phyloP scores from a whole-genome alignment of 2,797 vertebrate genomes.

The Champsocephalus gunnari region DNA sequence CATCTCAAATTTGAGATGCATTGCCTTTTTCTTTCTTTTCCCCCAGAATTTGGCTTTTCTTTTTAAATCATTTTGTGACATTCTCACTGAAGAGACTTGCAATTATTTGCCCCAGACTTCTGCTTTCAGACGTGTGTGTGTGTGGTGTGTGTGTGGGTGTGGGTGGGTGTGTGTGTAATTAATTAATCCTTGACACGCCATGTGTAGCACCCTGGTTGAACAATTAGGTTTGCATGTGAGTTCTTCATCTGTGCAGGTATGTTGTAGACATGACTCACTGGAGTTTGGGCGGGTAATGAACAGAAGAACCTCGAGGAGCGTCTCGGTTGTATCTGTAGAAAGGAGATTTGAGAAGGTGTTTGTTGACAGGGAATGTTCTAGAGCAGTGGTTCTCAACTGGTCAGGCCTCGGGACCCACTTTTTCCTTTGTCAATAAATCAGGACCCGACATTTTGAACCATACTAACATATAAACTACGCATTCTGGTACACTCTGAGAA shows the following conservation, averaged over 20 bases:
- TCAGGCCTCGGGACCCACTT: too few species aligned
- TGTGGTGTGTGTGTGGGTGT: neutral
- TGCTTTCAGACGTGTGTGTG: neutral
- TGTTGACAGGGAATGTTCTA: conserved; percentile 53
- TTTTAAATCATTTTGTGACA: too few species aligned
- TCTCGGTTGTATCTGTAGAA: conserved; percentile 51
- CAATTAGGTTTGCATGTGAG: conserved; percentile 25
- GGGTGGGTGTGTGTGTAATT: neutral
- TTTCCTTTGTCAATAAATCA: too few species aligned
- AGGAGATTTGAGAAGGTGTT: conserved; percentile 34
- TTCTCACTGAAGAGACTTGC: too few species aligned
- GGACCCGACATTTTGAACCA: too few species aligned
- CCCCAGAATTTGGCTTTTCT: too few species aligned
- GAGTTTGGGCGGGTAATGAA: conserved; percentile 15
- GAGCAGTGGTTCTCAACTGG: too few species aligned
- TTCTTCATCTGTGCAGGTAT: conserved; percentile 5
- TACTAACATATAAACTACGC: too few species aligned
- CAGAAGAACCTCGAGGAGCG: conserved; percentile 36
- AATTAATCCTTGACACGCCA: conserved; percentile 30
- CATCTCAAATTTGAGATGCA: too few species aligned
- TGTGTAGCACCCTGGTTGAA: conserved; percentile 17
- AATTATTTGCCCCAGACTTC: too few species aligned
- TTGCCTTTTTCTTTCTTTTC: too few species aligned
- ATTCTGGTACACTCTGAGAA: too few species aligned
- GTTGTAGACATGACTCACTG: conserved; percentile 1